phyloP scores from a whole-genome alignment of 2,888 invertebrate species.

The Noctua janthe region DNA sequence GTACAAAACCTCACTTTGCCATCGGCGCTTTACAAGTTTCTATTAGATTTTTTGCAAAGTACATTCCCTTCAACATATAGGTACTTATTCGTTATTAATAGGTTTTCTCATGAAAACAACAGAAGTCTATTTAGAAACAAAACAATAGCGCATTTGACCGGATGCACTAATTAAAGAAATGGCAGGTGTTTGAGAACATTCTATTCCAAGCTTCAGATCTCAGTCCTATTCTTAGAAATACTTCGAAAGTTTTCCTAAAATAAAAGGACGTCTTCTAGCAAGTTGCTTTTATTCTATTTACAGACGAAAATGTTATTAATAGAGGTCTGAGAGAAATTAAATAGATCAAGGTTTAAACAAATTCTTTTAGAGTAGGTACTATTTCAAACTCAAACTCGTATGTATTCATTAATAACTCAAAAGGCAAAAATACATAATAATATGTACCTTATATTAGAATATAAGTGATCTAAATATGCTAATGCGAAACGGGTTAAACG shows the following conservation, averaged over 20 bases:
- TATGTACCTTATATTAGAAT: neutral
- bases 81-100: conserved; percentile 17
- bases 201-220: conserved; percentile 18
- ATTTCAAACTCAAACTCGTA: neutral
- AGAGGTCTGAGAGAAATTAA: neutral
- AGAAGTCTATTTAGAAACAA: conserved; percentile 32
- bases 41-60: conserved; percentile 8
- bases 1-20: conserved; percentile 17
- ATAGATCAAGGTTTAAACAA: neutral
- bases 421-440: neutral
- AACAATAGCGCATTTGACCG: conserved; percentile 47
- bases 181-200: conserved; percentile 26
- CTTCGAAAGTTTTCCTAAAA: neutral
- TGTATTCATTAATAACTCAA: conserved; percentile 9
- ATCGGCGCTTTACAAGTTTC: conserved; percentile 9
- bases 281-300: neutral
- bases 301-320: neutral
- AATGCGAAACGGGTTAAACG: conserved; percentile 37
- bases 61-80: conserved; percentile 7
- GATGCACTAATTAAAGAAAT: conserved; percentile 48
- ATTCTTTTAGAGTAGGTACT: neutral
- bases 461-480: conserved; percentile 29
- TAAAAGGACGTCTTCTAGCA: neutral
- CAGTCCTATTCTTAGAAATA: neutral
- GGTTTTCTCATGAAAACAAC: conserved; percentile 22